Conservation (phyloP, 1,140 invertebrate species). For the Drosophila micromelanica region DNA sequence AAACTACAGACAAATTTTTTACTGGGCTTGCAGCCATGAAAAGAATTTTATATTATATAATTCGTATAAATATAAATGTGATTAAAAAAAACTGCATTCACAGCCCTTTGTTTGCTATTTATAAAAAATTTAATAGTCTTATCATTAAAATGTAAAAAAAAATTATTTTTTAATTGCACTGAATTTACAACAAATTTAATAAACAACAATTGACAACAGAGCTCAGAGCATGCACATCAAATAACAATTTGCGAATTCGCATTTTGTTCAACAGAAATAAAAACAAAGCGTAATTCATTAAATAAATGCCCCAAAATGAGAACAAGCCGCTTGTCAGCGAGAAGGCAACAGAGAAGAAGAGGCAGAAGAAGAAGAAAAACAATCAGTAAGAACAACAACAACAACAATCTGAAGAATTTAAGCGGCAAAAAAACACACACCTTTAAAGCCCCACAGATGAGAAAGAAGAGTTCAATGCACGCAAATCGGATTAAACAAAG, state of each 20-base stretch:
- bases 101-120: no score
- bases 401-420: conserved; percentile 51
- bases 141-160: no score
- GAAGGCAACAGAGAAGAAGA: conserved; percentile 33
- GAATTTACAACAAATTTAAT: conserved; percentile 18
- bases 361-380: conserved; percentile 35
- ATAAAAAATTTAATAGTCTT: no score
- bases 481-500: conserved; percentile 80
- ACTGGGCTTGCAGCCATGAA: no score
- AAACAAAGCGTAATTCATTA: conserved; percentile 48
- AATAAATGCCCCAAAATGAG: conserved; percentile 61
- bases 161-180: conserved; percentile 14
- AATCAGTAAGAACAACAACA: conserved; percentile 29
- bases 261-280: conserved; percentile 6
- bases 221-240: background rate
- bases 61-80: no score
- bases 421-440: conserved; percentile 47
- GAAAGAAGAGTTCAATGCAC: conserved; percentile 72
- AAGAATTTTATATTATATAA: no score
- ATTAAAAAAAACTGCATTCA: no score
- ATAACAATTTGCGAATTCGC: conserved; percentile 3
- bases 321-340: conserved; percentile 47
- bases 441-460: conserved; percentile 49
- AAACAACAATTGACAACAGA: conserved; percentile 9
- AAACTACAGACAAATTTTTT: no score